Conservation (phyloP, 2,888 invertebrate species). For the Callosobruchus maculatus region DNA sequence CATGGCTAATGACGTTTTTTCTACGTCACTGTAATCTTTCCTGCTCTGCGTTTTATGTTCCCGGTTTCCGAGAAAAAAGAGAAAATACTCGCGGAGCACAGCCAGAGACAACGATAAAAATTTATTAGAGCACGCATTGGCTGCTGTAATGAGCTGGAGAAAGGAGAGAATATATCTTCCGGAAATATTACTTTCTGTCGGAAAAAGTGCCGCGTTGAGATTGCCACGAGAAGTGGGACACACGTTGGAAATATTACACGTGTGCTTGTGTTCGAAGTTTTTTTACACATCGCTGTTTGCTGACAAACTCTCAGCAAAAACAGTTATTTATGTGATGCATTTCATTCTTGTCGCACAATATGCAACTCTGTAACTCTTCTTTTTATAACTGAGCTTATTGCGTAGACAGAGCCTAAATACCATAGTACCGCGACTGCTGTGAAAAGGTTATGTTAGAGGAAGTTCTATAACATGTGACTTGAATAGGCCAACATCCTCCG, state of each 20-base stretch:
- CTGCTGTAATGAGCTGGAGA: slow-evolving; percentile 4
- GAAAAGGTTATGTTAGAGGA: too few species aligned
- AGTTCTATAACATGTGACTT: too few species aligned
- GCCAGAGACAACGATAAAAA: slow-evolving; percentile 12
- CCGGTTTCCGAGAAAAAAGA: slow-evolving; percentile 1
- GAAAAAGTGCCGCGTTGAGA: neutral
- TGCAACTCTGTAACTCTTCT: too few species aligned
- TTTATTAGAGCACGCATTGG: slow-evolving; percentile 25
- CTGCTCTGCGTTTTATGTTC: neutral
- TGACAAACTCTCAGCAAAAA: too few species aligned
- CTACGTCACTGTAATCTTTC: neutral
- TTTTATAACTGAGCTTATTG: too few species aligned
- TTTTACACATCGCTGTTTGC: neutral
- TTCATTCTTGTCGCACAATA: too few species aligned
- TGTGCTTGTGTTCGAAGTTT: neutral
- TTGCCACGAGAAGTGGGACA: neutral
- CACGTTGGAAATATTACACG: neutral
- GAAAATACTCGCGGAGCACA: slow-evolving; percentile 2
- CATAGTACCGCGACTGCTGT: too few species aligned
- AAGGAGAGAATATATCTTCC: neutral
- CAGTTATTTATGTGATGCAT: too few species aligned
- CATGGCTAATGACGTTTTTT: slow-evolving; percentile 16
- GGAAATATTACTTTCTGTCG: neutral
- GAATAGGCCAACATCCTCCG: too few species aligned
- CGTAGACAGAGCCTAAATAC: too few species aligned